Conservation (phyloP, 2,113 vertebrate species). For the Zonotrichia leucophrys region DNA sequence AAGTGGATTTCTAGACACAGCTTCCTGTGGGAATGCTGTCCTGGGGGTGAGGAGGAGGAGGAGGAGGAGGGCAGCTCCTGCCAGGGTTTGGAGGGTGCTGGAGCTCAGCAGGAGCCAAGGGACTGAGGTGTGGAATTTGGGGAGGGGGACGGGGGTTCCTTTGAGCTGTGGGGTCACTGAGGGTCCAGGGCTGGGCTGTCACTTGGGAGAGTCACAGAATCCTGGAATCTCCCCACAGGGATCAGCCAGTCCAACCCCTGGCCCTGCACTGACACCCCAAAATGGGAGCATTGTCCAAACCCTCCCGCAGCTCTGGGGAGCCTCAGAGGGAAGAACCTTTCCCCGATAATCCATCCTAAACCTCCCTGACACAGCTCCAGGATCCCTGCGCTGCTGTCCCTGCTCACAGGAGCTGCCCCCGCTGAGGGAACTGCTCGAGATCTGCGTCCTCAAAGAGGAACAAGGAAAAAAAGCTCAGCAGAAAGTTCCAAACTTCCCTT, state of each 20-base stretch:
- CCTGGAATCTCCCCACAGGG: background rate
- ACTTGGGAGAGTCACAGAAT: background rate
- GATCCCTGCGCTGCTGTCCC: fast-evolving
- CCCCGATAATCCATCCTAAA: fast-evolving
- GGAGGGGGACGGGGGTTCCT: too few species aligned
- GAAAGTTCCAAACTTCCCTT: background rate
- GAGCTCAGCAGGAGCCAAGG: background rate
- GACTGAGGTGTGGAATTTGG: background rate
- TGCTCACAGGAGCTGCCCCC: background rate
- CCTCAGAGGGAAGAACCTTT: background rate
- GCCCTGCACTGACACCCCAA: background rate
- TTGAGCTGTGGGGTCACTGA: background rate
- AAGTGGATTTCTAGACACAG: too few species aligned
- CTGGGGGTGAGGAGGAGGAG: too few species aligned
- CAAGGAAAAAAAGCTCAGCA: background rate
- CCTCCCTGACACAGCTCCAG: background rate
- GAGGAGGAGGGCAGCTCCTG: background rate
- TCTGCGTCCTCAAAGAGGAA: background rate
- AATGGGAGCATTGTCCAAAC: fast-evolving
- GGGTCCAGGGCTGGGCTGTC: background rate
- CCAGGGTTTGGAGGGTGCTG: background rate
- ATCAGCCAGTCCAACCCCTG: background rate
- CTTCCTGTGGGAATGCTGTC: too few species aligned
- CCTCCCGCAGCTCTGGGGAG: background rate
- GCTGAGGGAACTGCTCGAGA: background rate